Evolutionary conservation across 2,113 vertebrate species (phyloP).

Genomic region (Pantherophis guttatus): DNA sequence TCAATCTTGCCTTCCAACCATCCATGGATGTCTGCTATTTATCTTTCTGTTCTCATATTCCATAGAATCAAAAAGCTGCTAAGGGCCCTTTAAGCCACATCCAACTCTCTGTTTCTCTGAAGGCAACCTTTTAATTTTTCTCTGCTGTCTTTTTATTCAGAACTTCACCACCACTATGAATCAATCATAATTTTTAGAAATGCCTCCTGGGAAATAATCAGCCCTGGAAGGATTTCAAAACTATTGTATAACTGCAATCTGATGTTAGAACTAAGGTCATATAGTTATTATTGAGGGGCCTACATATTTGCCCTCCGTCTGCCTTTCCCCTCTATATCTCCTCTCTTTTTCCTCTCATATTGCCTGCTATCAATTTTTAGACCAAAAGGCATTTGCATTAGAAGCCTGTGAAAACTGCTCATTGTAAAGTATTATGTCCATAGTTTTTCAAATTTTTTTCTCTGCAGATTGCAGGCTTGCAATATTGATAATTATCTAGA

Average conservation of each 20-base stretch:
- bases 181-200: not conserved
- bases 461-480: not conserved
- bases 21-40: not conserved
- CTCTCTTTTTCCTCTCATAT: not conserved
- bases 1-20: not conserved
- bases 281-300: not conserved
- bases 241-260: not conserved
- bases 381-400: not conserved
- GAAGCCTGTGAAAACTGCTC: not conserved
- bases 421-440: not conserved
- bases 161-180: not conserved
- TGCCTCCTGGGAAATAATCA: not conserved
- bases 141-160: not conserved
- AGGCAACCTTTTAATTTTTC: not conserved
- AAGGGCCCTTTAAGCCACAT: not conserved
- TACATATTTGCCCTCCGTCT: not conserved
- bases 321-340: not conserved
- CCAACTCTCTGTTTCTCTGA: not conserved
- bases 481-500: not conserved
- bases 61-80: not conserved
- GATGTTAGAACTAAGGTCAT: not conserved
- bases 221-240: not conserved
- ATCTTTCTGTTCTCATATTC: not conserved
- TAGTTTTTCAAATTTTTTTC: not conserved
- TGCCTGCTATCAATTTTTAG: not conserved